Evolutionary conservation across 2,888 invertebrate species (phyloP), one percentile per base, ranked within the genome.

Genomic region (Tethea ocularis): DNA sequence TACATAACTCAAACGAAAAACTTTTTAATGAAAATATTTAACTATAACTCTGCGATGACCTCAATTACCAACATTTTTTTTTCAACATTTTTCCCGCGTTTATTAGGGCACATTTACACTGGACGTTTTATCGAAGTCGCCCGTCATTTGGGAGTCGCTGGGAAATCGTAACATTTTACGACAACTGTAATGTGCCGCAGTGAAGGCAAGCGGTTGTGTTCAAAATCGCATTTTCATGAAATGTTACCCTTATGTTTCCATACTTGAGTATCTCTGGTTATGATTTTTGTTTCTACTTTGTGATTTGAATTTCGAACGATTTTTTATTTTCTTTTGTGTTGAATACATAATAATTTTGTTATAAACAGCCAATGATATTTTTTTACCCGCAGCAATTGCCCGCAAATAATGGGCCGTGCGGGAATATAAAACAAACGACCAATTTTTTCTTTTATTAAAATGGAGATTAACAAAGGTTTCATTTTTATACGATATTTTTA

Each of bases 161-260:
- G 58, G 63, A 59, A 69, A 73, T 74, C 83, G 74, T 84, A 79
- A 76, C 76, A 68, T 83, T 84, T 84, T 82, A 84, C 74, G 80
- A 72, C 62, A 59, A 59, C 65, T 65, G 65, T 75, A 82, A 82
- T 79, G 79, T 77, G 61, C 60, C 62, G 53, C 46, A 46, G 29
- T 22, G 33, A 22, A 22, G 57, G 71, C n/a, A 63, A 61, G 69
- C 64, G 66, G 65, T 64, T 64, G 52, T 26, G 56, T 38, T 60
- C 60, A 61, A 59, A 57, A 61, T 56, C 61, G 57, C 58, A 61
- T 61, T 61, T 58, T 41, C 51, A 33, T 33, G 58, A 41, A 58
- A 58, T 56, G 33, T 29, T 17, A 24, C 54, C 54, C 51, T 26
- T 10, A 51, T 33, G 51, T 46, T 33, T n/a, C 33, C 20, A 22